Base-by-base conservation (phyloP, 2,888 invertebrate species). In the Temnothorax unifasciatus region DNA sequence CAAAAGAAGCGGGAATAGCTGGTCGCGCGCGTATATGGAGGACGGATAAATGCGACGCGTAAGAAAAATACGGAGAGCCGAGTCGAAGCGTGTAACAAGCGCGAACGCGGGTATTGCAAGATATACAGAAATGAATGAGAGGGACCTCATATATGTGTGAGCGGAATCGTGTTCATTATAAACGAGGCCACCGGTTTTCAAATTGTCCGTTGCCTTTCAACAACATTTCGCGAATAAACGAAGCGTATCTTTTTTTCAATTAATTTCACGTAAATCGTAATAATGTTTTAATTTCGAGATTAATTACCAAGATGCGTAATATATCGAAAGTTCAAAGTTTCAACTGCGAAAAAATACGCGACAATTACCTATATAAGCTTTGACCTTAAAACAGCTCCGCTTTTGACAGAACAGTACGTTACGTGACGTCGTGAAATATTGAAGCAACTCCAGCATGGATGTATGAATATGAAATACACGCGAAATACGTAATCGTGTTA, bases 51-150 rank as follows among this genome's bases (percentile, higher is more conserved):
- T n/a, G 21, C 54, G 25, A 68, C 6, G 54, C 9, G 54, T 9
- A n/a, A 71, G 41, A 41, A 71, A 54, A 57, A 57, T 64, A 77
- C 13, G 21, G 54, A 25, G 21, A 41, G 8, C 3, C 29, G 34
- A 38, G 52, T 29, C 79, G 66, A 77, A 66, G 74, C 75, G 89
- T 84, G 84, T 34, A 38, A 71, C 11, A n/a, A 74, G 25, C 71
- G 18, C 18, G 50, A 59, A 8, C 50, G 38, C 50, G 38, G n/a
- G 13, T 8, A 13, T 11, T 18, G 69, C 25, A 64, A 73, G 54
- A 73, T 73, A 21, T 44, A 41, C 44, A 21, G n/a, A 15, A 6
- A 50, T 38, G 68, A 34, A 18, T 0, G n/a, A n/a, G 68, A 4
- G 41, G 41, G 2, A 41, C 41, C 34, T 34, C 34, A 34, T 41